Percentiles rank a stretch among this genome's conserved stretches.
phyloP scores from a whole-genome alignment of 2,797 vertebrate species.

The Halcyon leucocephala region DNA sequence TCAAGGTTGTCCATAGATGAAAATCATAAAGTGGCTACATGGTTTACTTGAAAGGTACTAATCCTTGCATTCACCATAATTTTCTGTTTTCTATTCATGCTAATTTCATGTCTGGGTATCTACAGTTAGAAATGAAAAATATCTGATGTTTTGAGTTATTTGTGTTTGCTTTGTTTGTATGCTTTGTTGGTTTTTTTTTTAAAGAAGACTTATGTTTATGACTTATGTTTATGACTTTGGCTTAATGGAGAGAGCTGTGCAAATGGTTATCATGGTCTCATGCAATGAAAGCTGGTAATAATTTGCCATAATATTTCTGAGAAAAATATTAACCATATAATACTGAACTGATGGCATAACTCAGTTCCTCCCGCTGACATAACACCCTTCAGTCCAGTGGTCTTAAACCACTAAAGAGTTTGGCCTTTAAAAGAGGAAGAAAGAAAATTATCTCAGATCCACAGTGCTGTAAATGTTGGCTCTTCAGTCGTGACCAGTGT shows the following conservation, averaged over 20 bases:
- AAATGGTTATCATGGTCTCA: background rate
- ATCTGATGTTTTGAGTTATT: background rate
- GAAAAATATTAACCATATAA: background rate
- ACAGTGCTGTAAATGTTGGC: background rate
- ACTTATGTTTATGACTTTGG: background rate
- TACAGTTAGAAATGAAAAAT: background rate
- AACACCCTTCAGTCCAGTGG: background rate
- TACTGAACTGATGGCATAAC: background rate
- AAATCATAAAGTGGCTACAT: background rate
- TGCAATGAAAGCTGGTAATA: background rate
- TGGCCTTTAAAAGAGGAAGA: background rate
- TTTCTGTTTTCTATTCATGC: constrained; percentile 18
- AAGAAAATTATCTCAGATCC: background rate
- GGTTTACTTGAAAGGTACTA: background rate
- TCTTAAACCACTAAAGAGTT: background rate
- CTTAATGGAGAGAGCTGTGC: background rate
- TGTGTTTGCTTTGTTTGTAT: too few relatives aligned
- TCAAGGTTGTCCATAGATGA: background rate
- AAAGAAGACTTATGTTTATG: background rate
- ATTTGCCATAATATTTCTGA: background rate
- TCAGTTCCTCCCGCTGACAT: background rate
- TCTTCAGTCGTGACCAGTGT: background rate
- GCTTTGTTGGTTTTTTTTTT: background rate
- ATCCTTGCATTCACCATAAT: background rate
- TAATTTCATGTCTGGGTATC: constrained; percentile 14